Evolutionary conservation across 2,797 vertebrate genomes (phyloP).

Genomic region (Myotis myotis): DNA sequence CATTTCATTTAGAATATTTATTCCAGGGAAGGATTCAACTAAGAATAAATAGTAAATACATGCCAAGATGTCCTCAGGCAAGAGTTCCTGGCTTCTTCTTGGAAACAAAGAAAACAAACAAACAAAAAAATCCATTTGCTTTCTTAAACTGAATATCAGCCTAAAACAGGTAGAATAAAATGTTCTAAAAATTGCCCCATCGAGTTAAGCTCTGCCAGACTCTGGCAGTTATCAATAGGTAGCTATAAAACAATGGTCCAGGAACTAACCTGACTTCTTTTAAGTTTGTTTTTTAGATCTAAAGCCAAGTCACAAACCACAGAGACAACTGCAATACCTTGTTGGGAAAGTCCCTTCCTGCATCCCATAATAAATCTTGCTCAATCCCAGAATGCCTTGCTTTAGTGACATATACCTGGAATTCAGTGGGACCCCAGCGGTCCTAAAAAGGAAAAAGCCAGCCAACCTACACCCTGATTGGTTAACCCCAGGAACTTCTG

Average conservation of each 20-base stretch:
- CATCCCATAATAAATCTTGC: neutral
- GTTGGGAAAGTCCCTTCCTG: neutral
- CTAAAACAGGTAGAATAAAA: neutral
- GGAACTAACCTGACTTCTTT: neutral
- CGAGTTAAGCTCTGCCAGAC: neutral
- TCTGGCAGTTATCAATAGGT: neutral
- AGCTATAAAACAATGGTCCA: neutral
- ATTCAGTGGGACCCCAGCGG: neutral
- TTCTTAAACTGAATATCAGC: neutral
- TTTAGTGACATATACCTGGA: neutral
- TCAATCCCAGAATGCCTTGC: neutral
- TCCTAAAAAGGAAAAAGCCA: neutral
- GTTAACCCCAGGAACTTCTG: neutral
- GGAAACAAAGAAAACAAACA: constrained; percentile 26
- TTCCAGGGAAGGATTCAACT: neutral
- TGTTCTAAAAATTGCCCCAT: neutral
- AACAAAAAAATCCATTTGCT: neutral
- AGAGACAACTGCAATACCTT: neutral
- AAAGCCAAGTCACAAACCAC: neutral
- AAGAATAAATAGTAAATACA: neutral
- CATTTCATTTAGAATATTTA: neutral
- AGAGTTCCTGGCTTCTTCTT: neutral
- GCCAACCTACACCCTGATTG: neutral
- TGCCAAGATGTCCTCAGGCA: neutral
- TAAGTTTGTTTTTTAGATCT: neutral